Conservation (phyloP, 92 coral and sea anemone species). For the Epizoanthus illoricatus region DNA sequence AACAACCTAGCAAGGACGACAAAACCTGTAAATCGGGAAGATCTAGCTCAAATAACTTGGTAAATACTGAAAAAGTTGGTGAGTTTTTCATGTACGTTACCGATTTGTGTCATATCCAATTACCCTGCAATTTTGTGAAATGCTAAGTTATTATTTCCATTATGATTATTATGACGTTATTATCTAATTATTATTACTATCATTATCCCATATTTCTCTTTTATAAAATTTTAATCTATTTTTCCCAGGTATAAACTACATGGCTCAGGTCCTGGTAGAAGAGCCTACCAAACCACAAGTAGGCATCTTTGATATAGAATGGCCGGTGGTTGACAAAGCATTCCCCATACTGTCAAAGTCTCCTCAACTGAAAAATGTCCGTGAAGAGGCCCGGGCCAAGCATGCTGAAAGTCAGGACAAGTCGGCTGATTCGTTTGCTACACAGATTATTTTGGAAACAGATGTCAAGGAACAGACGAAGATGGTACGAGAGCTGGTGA, state of each 20-base stretch:
- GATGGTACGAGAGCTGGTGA: conserved; percentile 54
- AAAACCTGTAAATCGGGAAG: too few relatives aligned
- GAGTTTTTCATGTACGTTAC: too few relatives aligned
- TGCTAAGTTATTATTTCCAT: too few relatives aligned
- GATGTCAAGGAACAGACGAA: conserved; percentile 46
- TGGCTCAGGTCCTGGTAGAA: conserved; percentile 38
- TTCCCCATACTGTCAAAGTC: conserved; percentile 22
- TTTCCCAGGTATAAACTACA: conserved; percentile 43
- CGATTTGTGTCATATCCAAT: too few relatives aligned
- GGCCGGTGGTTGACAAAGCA: conserved; percentile 44
- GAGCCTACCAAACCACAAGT: conserved; percentile 53
- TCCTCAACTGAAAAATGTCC: conserved; percentile 22
- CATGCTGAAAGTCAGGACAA: neutral
- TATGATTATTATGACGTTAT: too few relatives aligned
- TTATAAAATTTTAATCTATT: too few relatives aligned
- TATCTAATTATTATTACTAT: too few relatives aligned
- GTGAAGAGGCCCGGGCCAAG: conserved; percentile 18
- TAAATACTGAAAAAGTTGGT: too few relatives aligned
- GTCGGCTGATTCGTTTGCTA: conserved; percentile 41
- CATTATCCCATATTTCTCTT: too few relatives aligned
- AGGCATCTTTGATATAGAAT: conserved; percentile 43
- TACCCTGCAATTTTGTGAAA: too few relatives aligned
- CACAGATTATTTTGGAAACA: conserved; percentile 43
- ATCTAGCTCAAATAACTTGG: too few relatives aligned
- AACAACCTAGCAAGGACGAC: too few relatives aligned